Evolutionary conservation across 1,140 invertebrate species (phyloP), one percentile per base, ranked within the genome.

Genomic region (Oryctes rhinoceros): DNA sequence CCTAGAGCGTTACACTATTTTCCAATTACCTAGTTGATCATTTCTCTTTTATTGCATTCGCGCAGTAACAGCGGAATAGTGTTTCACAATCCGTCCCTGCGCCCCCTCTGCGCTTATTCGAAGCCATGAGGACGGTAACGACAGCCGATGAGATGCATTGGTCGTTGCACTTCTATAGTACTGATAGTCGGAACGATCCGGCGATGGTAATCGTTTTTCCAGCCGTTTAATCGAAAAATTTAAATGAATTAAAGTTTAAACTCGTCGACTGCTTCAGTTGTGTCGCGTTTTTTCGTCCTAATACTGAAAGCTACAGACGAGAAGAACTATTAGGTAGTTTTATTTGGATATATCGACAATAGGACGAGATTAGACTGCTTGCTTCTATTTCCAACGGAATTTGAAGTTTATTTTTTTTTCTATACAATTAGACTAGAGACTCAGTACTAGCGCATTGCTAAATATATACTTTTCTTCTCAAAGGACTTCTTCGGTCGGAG

Each of bases 171-270:
- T 18, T 18, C 53, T 59, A 59, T 18, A 7, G 53, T 18, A 59
- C n/a, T 59, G 53, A 18, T 59, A 59, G 13, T 59, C 53, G 15
- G 13, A 53, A 13, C n/a, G 49, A 53, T 4, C 53, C 53, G 0
- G 39, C 9, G 39, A 10, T 10, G 39, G 39, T 44, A 44, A 10
- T 44, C 5, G 39, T n/a, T 59, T 59, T 59, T 18, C 35, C 20
- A 24, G 5, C 24, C 65, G 65, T 37, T 71, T 71, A 71, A 71
- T 35, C 65, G 65, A 37, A 71, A 71, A 35, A 71, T 71, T 30
- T 71, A 71, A 71, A 71, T 71, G 65, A 71, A 71, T 71, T 71
- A 71, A 71, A 71, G 65, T 71, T 71, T 71, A 71, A 71, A 71
- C 62, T 67, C 18, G 49, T 2, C 24, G 24, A 30, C 5, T 44